phyloP scores from a whole-genome alignment of 2,113 vertebrate genomes.

The Thalassarche chlororhynchos region DNA sequence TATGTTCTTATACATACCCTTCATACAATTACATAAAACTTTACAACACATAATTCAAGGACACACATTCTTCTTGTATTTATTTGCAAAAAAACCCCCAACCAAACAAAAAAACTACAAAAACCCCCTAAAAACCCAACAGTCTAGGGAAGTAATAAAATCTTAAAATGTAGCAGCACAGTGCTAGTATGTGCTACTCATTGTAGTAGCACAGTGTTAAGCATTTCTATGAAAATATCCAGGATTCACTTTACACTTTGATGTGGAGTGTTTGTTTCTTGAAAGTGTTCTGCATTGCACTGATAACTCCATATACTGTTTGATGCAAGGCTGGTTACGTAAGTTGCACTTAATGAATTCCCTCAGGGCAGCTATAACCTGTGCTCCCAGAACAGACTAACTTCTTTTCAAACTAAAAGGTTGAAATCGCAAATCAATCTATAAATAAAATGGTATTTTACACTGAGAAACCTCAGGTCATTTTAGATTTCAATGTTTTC shows the following conservation, averaged over 20 bases:
- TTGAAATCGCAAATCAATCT: not conserved
- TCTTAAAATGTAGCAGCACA: not conserved
- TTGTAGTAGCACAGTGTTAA: not conserved
- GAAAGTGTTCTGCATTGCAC: not conserved
- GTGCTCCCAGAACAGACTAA: not conserved
- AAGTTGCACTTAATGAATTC: not conserved
- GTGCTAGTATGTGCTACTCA: not conserved
- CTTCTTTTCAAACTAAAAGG: not conserved
- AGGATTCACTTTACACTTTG: not conserved
- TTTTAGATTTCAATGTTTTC: not conserved
- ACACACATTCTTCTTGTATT: not conserved
- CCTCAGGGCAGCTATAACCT: not conserved
- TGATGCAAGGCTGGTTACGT: not conserved
- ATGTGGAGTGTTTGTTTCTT: not conserved
- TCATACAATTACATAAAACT: not conserved
- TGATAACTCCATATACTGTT: not conserved
- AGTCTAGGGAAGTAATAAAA: not conserved
- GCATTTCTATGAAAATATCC: not conserved
- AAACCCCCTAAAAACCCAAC: rapidly evolving
- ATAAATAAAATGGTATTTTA: not conserved
- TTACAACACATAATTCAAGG: not conserved
- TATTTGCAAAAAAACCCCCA: not conserved
- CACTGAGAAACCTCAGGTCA: not conserved
- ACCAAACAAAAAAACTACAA: not conserved
- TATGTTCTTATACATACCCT: not conserved